A percentile compares a stretch with the other conserved stretches of the same genome.
phyloP scores from a whole-genome alignment of 1,140 invertebrate genomes.

The Apis florea region DNA sequence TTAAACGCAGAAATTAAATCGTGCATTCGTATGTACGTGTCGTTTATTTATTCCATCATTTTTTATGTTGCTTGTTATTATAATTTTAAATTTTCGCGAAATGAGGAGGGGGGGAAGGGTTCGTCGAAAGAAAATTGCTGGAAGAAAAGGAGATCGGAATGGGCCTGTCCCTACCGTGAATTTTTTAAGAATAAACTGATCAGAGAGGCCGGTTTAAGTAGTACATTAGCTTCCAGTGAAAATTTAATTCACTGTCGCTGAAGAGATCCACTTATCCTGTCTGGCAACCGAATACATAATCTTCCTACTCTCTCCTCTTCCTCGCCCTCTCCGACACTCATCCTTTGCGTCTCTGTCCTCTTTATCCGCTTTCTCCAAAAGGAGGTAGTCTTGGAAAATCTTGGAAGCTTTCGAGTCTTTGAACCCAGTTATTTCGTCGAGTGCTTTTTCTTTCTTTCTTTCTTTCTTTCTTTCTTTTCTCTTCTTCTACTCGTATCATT shows the following conservation, averaged over 20 bases:
- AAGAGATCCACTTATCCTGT: constrained; percentile 42
- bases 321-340: not conserved
- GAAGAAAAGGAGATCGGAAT: not conserved
- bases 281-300: constrained; percentile 49
- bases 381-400: constrained; percentile 9
- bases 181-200: constrained; percentile 31
- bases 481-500: not conserved
- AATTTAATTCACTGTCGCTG: constrained; percentile 39
- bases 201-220: constrained; percentile 22
- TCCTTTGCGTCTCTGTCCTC: constrained; percentile 18
- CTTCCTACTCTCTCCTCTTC: constrained; percentile 4
- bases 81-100: not conserved
- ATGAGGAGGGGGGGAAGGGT: rapidly evolving
- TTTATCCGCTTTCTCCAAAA: constrained; percentile 30
- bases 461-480: not conserved
- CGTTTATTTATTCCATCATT: not conserved
- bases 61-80: too few relatives aligned
- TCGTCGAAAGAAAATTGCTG: not conserved
- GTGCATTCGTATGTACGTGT: not conserved
- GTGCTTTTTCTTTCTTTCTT: not conserved
- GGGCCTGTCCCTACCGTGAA: not conserved
- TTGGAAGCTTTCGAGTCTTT: not conserved
- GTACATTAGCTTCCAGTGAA: constrained; percentile 42
- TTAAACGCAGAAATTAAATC: too few relatives aligned
- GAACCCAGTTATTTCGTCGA: not conserved